A percentile compares a stretch with the other conserved stretches of the same genome.
phyloP scores from a whole-genome alignment of 2,888 invertebrate species.

The Polydrusus tereticollis region DNA sequence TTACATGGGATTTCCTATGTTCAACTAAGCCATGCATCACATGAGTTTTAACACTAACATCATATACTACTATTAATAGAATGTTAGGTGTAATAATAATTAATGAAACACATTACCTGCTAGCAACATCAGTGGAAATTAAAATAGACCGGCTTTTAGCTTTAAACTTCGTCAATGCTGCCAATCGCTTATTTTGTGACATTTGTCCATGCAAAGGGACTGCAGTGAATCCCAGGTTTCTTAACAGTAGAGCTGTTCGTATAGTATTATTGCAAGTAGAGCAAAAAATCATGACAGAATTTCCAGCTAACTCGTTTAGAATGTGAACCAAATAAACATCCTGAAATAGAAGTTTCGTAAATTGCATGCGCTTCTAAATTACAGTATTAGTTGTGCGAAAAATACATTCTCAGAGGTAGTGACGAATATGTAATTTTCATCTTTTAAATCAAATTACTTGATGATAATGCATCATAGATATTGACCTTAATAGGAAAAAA shows the following conservation, averaged over 20 bases:
- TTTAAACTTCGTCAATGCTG: constrained; percentile 96
- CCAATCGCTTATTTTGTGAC: constrained; percentile 96
- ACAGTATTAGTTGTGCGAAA: background rate
- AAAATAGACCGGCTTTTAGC: constrained; percentile 93
- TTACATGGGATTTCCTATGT: too few relatives aligned
- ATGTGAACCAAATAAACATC: constrained; percentile 97
- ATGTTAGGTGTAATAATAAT: too few relatives aligned
- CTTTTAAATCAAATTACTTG: constrained; percentile 6
- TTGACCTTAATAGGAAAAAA: background rate
- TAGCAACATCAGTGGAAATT: constrained; percentile 98
- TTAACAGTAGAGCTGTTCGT: constrained; percentile 87
- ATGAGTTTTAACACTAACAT: too few relatives aligned
- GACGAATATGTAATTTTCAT: constrained; percentile 54
- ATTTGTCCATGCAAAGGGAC: constrained; percentile 99
- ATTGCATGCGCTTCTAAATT: background rate
- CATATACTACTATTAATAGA: too few relatives aligned
- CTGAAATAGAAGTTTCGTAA: constrained; percentile 67
- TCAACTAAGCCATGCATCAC: too few relatives aligned
- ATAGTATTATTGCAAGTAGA: constrained; percentile 94
- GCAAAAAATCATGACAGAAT: constrained; percentile 97
- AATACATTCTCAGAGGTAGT: constrained; percentile 59
- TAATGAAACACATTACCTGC: constrained; percentile 73
- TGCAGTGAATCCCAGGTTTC: constrained; percentile 92
- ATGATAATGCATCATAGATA: constrained; percentile 22
- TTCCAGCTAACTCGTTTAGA: constrained; percentile 94